phyloP scores from a whole-genome alignment of 2,888 invertebrate species.

The Hydraecia micacea region DNA sequence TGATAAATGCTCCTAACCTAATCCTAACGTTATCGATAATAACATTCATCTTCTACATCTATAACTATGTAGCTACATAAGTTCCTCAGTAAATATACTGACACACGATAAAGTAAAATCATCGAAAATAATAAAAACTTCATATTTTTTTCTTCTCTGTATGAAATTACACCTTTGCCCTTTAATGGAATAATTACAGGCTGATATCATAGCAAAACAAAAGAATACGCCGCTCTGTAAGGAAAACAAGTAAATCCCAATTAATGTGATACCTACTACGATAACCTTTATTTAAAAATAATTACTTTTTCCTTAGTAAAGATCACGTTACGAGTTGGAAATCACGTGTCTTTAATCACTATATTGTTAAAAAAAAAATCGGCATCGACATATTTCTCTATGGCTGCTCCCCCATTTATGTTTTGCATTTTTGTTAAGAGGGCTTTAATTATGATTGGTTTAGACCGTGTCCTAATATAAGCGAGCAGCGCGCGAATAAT shows the following conservation, averaged over 20 bases:
- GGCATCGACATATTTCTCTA: not conserved
- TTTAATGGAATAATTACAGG: not conserved
- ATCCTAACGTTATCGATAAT: too few relatives aligned
- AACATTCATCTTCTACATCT: too few relatives aligned
- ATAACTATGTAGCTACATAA: too few relatives aligned
- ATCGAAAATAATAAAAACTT: not conserved
- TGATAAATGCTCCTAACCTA: too few relatives aligned
- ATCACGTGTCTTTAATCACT: slow-evolving; percentile 11
- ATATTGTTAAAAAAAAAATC: slow-evolving; percentile 8
- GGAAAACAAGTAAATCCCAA: not conserved
- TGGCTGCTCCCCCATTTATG: too few relatives aligned
- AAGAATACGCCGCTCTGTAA: not conserved
- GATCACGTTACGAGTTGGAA: slow-evolving; percentile 3
- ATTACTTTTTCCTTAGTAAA: slow-evolving; percentile 1
- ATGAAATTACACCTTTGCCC: not conserved
- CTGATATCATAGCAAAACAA: not conserved
- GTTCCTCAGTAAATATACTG: too few relatives aligned
- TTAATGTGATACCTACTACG: not conserved
- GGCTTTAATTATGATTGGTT: not conserved
- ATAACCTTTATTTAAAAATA: slow-evolving; percentile 13
- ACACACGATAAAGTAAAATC: not conserved
- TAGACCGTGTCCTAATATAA: not conserved
- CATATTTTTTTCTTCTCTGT: not conserved
- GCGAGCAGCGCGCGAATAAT: not conserved
- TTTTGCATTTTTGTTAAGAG: not conserved